Conservation (phyloP, 2,888 invertebrate species). For the Drosophila fungiperda region DNA sequence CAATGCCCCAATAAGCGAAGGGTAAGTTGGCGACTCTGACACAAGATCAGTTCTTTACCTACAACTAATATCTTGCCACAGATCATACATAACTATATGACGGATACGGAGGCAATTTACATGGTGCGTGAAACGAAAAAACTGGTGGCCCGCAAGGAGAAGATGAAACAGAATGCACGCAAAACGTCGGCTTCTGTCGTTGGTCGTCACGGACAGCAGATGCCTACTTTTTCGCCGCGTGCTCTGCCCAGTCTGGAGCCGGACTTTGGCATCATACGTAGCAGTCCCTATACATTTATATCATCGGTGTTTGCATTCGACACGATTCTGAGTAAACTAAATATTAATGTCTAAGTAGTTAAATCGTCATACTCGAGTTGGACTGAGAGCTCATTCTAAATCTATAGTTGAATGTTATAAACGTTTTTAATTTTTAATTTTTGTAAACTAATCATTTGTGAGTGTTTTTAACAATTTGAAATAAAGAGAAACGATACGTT, state of each 20-base stretch:
- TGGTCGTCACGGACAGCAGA: slow-evolving; percentile 47
- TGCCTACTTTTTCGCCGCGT: slow-evolving; percentile 63
- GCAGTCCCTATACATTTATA: slow-evolving; percentile 83
- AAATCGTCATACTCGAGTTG: background rate
- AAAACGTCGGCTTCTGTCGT: slow-evolving; percentile 55
- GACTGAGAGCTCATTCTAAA: slow-evolving; percentile 15
- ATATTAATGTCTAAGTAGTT: slow-evolving; percentile 72
- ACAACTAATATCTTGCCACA: slow-evolving; percentile 40
- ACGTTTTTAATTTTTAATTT: slow-evolving; percentile 33
- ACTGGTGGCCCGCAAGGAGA: slow-evolving; percentile 84
- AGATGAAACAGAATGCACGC: slow-evolving; percentile 84
- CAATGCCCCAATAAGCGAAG: slow-evolving; percentile 82
- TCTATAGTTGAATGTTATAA: slow-evolving; percentile 54
- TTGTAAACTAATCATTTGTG: slow-evolving; percentile 24
- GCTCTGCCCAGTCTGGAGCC: slow-evolving; percentile 83
- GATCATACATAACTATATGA: slow-evolving; percentile 84
- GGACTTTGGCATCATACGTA: slow-evolving; percentile 84
- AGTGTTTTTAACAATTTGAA: slow-evolving; percentile 28
- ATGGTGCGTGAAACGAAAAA: slow-evolving; percentile 85
- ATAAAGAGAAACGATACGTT: slow-evolving; percentile 23
- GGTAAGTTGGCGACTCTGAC: slow-evolving; percentile 51
- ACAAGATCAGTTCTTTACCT: background rate
- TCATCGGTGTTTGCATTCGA: slow-evolving; percentile 85
- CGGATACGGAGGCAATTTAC: slow-evolving; percentile 83
- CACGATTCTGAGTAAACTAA: slow-evolving; percentile 81